Evolutionary conservation across 2,113 vertebrate genomes (phyloP).

Genomic region (Syngnathoides biaculeatus): DNA sequence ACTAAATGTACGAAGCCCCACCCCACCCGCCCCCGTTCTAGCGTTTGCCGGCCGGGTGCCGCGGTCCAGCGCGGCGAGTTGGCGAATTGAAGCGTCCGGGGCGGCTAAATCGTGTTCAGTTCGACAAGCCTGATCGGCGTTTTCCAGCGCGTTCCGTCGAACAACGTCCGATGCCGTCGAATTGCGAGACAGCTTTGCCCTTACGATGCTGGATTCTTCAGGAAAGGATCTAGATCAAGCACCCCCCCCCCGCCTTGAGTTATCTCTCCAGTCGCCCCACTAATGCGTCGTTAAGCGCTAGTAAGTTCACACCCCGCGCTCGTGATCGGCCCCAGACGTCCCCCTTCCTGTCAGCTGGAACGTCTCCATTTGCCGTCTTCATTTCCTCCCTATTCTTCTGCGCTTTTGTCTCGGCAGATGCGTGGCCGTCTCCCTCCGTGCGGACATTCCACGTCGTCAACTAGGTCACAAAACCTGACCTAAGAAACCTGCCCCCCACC

Average conservation of each 20-base stretch:
- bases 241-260: constrained; percentile 34
- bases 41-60: constrained; percentile 31
- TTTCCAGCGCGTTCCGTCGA: too few species aligned
- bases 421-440: constrained; percentile 22
- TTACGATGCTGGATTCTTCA: constrained; percentile 39
- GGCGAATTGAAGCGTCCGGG: background rate
- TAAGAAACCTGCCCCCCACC: constrained; percentile 46
- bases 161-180: constrained; percentile 43
- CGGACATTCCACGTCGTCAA: constrained; percentile 50
- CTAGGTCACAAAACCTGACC: constrained; percentile 56
- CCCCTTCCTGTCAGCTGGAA: constrained; percentile 35
- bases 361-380: constrained; percentile 36
- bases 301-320: constrained; percentile 36
- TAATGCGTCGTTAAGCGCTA: constrained; percentile 17
- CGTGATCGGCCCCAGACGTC: constrained; percentile 33
- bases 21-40: background rate
- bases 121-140: too few species aligned
- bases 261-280: constrained; percentile 45
- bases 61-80: constrained; percentile 19
- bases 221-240: constrained; percentile 38
- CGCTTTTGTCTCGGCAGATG: constrained; percentile 17
- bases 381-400: constrained; percentile 24
- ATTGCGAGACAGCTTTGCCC: constrained; percentile 57
- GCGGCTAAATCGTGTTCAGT: constrained; percentile 16
- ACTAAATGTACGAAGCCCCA: constrained; percentile 18